Percentiles rank a stretch among this genome's conserved stretches.
Conservation (phyloP, 1,140 invertebrate species). For the Galleria mellonella region DNA sequence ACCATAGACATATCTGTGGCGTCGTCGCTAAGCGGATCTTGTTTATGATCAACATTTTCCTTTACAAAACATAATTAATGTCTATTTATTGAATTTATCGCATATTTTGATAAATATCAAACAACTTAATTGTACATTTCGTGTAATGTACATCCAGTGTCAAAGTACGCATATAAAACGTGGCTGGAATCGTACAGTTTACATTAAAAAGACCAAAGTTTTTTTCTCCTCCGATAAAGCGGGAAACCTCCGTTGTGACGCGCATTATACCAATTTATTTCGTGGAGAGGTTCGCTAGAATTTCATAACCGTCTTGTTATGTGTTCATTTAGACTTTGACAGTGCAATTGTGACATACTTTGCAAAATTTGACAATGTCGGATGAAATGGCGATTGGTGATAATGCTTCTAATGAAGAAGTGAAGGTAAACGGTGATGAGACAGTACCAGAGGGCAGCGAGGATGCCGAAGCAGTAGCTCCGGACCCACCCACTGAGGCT, state of each 20-base stretch:
- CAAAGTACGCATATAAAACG: neutral
- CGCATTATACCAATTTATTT: constrained; percentile 53
- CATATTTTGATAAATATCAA: constrained; percentile 16
- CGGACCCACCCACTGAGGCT: constrained; percentile 10
- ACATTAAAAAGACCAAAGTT: constrained; percentile 27
- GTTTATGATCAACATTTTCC: constrained; percentile 70
- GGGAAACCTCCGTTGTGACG: constrained; percentile 68
- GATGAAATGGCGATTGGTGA: constrained; percentile 69
- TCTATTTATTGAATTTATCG: constrained; percentile 16
- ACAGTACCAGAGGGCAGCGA: constrained; percentile 9
- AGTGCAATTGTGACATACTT: constrained; percentile 47
- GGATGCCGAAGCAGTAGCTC: constrained; percentile 8
- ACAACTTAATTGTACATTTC: neutral
- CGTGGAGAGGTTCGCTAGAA: constrained; percentile 25
- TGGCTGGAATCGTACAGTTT: constrained; percentile 13
- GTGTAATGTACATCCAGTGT: neutral
- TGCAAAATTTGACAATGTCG: constrained; percentile 65
- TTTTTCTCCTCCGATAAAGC: constrained; percentile 57
- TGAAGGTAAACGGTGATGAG: constrained; percentile 23
- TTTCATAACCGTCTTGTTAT: constrained; percentile 60
- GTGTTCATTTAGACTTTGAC: constrained; percentile 54
- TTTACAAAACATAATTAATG: constrained; percentile 35
- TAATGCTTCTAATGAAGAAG: constrained; percentile 47
- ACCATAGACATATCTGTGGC: constrained; percentile 48
- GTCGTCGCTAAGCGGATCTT: constrained; percentile 63